Evolutionary conservation across 1,140 invertebrate species (phyloP).

Genomic region (Chironomus striatipennis): DNA sequence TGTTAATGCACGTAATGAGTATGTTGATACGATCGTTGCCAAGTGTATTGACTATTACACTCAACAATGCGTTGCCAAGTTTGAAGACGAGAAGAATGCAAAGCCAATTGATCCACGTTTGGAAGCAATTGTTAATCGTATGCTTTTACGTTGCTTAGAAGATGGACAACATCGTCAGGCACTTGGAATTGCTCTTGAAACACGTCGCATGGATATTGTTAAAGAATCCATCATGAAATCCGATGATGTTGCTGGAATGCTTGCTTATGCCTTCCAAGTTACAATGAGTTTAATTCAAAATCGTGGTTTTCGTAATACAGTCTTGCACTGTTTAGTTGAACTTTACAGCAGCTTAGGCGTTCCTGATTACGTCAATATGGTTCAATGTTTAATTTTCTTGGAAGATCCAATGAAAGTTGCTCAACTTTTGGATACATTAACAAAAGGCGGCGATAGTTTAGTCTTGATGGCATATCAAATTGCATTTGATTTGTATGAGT

Average conservation of each 20-base stretch:
- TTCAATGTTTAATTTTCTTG: slow-evolving; percentile 92
- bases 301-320: slow-evolving; percentile 80
- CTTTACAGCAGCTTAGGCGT: slow-evolving; percentile 78
- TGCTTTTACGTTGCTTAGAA: slow-evolving; percentile 92
- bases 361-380: slow-evolving; percentile 94
- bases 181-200: slow-evolving; percentile 89
- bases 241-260: slow-evolving; percentile 83
- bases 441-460: slow-evolving; percentile 62
- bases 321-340: slow-evolving; percentile 79
- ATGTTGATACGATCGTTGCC: slow-evolving; percentile 93
- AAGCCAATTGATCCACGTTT: slow-evolving; percentile 77
- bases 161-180: slow-evolving; percentile 91
- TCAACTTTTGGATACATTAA: slow-evolving; percentile 81
- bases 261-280: slow-evolving; percentile 90
- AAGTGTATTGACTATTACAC: slow-evolving; percentile 96
- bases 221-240: slow-evolving; percentile 83
- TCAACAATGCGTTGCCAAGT: slow-evolving; percentile 65
- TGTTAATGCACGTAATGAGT: slow-evolving; percentile 86
- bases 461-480: slow-evolving; percentile 97
- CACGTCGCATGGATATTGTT: slow-evolving; percentile 90
- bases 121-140: slow-evolving; percentile 90
- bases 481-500: slow-evolving; percentile 98
- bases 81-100: slow-evolving; percentile 51
- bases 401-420: slow-evolving; percentile 89
- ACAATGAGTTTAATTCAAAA: slow-evolving; percentile 94